Percentiles rank a stretch among this genome's conserved stretches.
Evolutionary conservation across 2,888 invertebrate genomes (phyloP).

Genomic region (Sympetrum striolatum): DNA sequence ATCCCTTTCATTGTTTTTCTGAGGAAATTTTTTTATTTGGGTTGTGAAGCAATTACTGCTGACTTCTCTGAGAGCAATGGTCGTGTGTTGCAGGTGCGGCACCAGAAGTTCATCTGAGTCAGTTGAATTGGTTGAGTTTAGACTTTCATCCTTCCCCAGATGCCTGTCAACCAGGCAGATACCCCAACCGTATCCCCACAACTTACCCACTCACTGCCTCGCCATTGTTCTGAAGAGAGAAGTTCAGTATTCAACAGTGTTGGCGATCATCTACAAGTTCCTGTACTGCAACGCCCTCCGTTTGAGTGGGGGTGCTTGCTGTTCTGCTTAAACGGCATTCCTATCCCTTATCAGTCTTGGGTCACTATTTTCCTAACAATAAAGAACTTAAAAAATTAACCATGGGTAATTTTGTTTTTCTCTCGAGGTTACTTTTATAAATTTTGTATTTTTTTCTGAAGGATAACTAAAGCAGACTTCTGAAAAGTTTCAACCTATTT

Average conservation of each 20-base stretch:
- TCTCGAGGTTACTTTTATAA: neutral
- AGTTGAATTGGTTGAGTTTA: constrained; percentile 40
- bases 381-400: constrained; percentile 36
- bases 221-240: constrained; percentile 42
- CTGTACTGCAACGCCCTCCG: constrained; percentile 31
- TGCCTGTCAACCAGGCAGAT: constrained; percentile 13
- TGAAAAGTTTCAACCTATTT: neutral
- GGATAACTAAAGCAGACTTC: neutral
- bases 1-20: constrained; percentile 29
- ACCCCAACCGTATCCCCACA: constrained; percentile 1
- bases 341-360: constrained; percentile 10
- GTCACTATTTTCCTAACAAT: constrained; percentile 40
- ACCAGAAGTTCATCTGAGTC: constrained; percentile 42
- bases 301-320: constrained; percentile 25
- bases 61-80: constrained; percentile 42
- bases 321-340: constrained; percentile 19
- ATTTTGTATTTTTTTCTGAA: neutral
- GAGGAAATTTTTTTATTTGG: constrained; percentile 31
- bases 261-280: constrained; percentile 30
- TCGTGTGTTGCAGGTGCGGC: constrained; percentile 38
- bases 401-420: constrained; percentile 36
- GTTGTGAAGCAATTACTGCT: constrained; percentile 34
- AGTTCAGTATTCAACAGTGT: constrained; percentile 29
- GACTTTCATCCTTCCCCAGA: constrained; percentile 8
- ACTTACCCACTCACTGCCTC: constrained; percentile 11